These are phyloP conservation scores for Anguilla megastoma DNA, from an alignment of 2,797 vertebrate species.

Conservation along the genomic window DNA sequence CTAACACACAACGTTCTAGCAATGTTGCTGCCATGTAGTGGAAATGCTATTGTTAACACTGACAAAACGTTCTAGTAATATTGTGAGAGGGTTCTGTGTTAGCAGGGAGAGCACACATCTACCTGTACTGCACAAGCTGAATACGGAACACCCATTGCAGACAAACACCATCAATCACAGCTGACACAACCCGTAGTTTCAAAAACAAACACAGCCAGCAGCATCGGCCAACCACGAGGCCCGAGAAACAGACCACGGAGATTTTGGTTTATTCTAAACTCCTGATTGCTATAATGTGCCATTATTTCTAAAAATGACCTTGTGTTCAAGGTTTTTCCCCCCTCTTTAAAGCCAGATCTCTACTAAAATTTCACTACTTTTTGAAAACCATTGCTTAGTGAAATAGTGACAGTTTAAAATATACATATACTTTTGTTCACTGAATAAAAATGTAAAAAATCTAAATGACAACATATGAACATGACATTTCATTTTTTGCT, in stretches of 20 bases:
- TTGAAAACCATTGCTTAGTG: neutral
- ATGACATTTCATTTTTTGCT: neutral
- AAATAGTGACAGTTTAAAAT: neutral
- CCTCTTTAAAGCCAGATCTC: neutral
- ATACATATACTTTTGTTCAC: no score
- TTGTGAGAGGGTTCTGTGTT: no score
- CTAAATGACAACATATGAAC: no score
- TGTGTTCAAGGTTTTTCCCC: neutral
- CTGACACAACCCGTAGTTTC: neutral
- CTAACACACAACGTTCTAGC: no score
- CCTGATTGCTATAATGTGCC: neutral
- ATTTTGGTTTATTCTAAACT: slow-evolving; percentile 9
- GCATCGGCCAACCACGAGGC: neutral
- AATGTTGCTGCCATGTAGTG: no score
- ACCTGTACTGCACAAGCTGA: neutral
- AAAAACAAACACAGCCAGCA: neutral
- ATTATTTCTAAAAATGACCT: slow-evolving; percentile 20
- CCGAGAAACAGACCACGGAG: neutral
- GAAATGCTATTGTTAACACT: no score
- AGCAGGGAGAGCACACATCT: neutral
- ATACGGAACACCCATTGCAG: neutral
- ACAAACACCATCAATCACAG: neutral
- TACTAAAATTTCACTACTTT: neutral
- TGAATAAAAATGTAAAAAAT: no score
- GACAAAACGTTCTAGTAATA: no score